These are phyloP conservation scores for Tetranychus truncatus DNA, from an alignment of 2,888 invertebrate species.

Conservation along the genomic window DNA sequence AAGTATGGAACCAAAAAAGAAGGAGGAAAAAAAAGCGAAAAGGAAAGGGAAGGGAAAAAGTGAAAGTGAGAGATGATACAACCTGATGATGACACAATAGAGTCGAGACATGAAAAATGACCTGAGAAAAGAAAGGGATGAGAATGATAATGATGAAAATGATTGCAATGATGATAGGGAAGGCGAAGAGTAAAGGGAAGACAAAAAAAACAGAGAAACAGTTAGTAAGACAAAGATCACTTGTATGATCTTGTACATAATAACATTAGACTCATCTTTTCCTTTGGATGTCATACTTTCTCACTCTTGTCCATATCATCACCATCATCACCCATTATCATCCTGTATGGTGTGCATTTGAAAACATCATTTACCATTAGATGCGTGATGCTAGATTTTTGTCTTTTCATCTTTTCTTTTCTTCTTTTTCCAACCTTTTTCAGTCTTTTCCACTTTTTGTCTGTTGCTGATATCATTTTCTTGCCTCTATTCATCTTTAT, in stretches of 20 bases:
- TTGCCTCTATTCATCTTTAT: no score
- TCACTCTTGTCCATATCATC: neutral
- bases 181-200: neutral
- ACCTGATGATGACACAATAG: neutral
- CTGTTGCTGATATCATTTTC: neutral
- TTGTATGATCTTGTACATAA: constrained; percentile 2
- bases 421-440: neutral
- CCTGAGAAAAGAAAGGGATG: neutral
- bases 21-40: neutral
- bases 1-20: neutral
- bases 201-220: neutral
- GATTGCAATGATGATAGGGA: constrained; percentile 3
- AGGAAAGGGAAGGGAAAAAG: neutral
- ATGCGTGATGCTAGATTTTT: neutral
- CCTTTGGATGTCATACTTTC: neutral
- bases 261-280: neutral
- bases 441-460: neutral
- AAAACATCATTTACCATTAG: neutral
- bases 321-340: neutral
- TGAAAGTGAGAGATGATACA: neutral
- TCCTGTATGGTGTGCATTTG: neutral
- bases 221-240: neutral
- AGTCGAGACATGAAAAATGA: neutral
- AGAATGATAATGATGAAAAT: constrained; percentile 1
- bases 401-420: neutral